Conservation (phyloP, 2,797 vertebrate genomes). For the Platalea minor region DNA sequence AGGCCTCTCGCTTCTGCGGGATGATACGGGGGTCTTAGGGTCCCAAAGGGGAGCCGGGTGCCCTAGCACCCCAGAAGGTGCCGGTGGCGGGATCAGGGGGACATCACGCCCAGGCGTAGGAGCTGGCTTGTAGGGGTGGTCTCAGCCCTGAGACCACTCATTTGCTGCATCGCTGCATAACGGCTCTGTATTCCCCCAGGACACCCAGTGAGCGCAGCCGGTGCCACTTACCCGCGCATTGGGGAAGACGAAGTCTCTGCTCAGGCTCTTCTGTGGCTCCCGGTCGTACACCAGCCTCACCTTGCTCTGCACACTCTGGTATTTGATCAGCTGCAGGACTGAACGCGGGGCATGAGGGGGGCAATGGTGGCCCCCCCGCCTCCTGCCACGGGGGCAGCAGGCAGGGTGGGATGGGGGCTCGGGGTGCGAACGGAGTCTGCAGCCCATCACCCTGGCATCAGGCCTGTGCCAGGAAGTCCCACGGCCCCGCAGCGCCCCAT, state of each 20-base stretch:
- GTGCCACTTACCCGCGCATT: slow-evolving; percentile 80
- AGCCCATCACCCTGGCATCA: neutral
- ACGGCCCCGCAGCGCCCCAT: rapidly evolving
- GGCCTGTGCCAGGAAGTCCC: neutral
- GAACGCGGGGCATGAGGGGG: neutral
- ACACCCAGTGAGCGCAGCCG: rapidly evolving
- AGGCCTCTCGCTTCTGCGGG: slow-evolving; percentile 90
- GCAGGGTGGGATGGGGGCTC: rapidly evolving
- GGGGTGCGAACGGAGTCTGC: rapidly evolving
- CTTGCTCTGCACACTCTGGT: slow-evolving; percentile 92
- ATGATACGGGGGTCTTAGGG: rapidly evolving
- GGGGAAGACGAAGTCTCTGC: slow-evolving; percentile 91
- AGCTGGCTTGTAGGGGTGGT: neutral
- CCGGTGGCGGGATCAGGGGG: neutral
- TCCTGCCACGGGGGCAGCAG: rapidly evolving
- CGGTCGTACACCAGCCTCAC: slow-evolving; percentile 91
- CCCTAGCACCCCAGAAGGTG: neutral
- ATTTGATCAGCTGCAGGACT: slow-evolving; percentile 98
- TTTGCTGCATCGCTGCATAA: neutral
- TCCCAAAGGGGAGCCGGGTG: neutral
- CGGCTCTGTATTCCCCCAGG: rapidly evolving
- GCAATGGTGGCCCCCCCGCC: rapidly evolving
- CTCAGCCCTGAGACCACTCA: neutral
- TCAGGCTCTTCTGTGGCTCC: slow-evolving; percentile 89
- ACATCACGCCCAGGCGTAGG: rapidly evolving